phyloP scores from a whole-genome alignment of 2,113 vertebrate genomes.

The Pardalotus punctatus region DNA sequence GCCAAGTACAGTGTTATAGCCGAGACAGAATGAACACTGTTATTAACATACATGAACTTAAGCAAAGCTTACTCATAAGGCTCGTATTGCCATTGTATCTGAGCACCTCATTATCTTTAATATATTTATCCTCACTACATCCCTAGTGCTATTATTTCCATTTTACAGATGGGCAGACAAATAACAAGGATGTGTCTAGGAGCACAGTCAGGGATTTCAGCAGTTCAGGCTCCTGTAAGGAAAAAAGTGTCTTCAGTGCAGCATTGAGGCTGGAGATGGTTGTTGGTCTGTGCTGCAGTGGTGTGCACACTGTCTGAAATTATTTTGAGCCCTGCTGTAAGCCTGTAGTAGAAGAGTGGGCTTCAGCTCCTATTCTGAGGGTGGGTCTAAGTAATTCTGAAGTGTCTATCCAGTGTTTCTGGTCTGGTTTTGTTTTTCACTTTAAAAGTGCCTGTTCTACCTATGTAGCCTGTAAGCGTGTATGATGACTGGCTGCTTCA shows the following conservation, averaged over 20 bases:
- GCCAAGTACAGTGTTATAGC: conserved; percentile 45
- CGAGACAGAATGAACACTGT: conserved; percentile 37
- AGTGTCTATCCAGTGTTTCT: neutral
- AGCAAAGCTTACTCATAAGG: conserved; percentile 49
- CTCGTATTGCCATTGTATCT: neutral
- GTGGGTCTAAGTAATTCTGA: neutral
- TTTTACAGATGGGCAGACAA: conserved; percentile 46
- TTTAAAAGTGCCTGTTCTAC: neutral
- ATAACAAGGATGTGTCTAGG: neutral
- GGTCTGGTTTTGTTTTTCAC: neutral
- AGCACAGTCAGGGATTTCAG: neutral
- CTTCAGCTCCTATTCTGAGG: neutral
- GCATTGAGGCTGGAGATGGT: rapidly evolving
- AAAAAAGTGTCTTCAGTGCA: rapidly evolving
- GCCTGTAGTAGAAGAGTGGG: neutral
- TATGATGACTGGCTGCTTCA: neutral
- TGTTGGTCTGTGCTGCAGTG: rapidly evolving
- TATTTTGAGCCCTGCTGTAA: neutral
- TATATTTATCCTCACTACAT: conserved; percentile 35
- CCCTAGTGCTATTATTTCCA: conserved; percentile 15
- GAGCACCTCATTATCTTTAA: conserved; percentile 42
- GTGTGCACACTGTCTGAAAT: neutral
- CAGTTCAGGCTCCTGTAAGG: neutral
- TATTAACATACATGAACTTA: conserved; percentile 53
- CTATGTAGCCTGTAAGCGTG: neutral